Percentiles rank a stretch among this genome's conserved stretches.
Evolutionary conservation across 2,113 vertebrate genomes (phyloP).

Genomic region (Seriola aureovittata): DNA sequence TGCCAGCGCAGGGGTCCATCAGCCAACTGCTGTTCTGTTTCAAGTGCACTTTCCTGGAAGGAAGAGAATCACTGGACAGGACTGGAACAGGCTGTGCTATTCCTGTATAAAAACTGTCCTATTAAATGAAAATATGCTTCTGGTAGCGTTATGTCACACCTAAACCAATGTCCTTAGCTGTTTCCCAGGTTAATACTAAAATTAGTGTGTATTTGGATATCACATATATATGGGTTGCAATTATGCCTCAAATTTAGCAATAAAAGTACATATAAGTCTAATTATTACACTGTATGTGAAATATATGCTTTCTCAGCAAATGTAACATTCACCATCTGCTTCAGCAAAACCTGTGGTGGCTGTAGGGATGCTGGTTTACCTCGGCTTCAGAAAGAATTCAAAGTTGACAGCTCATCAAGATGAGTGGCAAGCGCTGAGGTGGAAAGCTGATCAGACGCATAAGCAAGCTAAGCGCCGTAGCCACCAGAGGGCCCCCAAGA

Average conservation of each 20-base stretch:
- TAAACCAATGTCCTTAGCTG: slow-evolving; percentile 14
- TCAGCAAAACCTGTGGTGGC: background rate
- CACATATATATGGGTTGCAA: background rate
- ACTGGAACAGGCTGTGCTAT: slow-evolving; percentile 29
- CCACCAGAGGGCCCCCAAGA: no score
- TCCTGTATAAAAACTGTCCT: background rate
- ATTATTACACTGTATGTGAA: background rate
- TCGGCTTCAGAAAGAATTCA: background rate
- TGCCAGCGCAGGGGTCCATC: slow-evolving; percentile 58
- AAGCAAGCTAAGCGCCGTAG: no score
- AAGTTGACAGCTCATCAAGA: background rate
- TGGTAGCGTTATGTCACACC: slow-evolving; percentile 23
- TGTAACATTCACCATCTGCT: background rate
- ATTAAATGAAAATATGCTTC: slow-evolving; percentile 43
- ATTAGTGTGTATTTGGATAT: background rate
- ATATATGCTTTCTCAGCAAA: background rate
- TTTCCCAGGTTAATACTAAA: slow-evolving; percentile 11
- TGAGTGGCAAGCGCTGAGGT: background rate
- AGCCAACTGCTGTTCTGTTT: slow-evolving; percentile 60
- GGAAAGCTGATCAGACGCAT: background rate
- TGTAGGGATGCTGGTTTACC: background rate
- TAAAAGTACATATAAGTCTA: background rate
- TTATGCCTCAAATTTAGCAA: background rate
- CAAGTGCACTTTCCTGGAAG: slow-evolving; percentile 56
- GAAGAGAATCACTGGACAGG: slow-evolving; percentile 23